Evolutionary conservation across 2,113 vertebrate genomes (phyloP), one percentile per base, ranked within the genome.

Genomic region (Rhipidura dahli): DNA sequence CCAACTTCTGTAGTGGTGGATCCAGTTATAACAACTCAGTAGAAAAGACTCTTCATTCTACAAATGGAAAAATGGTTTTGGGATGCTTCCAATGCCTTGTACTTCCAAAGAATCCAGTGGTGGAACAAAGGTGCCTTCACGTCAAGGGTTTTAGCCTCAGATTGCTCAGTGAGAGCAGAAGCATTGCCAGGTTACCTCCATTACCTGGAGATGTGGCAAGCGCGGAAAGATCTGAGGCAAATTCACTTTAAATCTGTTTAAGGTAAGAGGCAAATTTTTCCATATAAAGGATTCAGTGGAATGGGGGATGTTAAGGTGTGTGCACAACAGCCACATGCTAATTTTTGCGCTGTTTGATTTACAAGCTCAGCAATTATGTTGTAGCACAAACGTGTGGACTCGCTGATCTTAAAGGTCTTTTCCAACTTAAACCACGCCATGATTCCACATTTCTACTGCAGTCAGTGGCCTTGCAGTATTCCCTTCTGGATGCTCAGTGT

Each of bases 261-360:
- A 80, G 71, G 8, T 23, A 47, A 64, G 35, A 31, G 40, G 14
- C 26, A 53, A 65, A 4, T 42, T 40, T 65, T 85, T 50, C 83
- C 84, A 11, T 24, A 7, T 13, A 47, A 87, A 76, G 30, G 30
- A 16, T 66, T 83, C 24, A n/a, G 59, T 40, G 57, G 39, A 45
- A 35, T 12, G 47, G 16, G 24, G 49, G 26, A 53, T 69, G 49
- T 54, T 88, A 16, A 87, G 75, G 75, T 84, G 66, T 61, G 49
- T 89, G 83, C 63, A 54, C 39, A 79, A 39, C 57, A 91, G 31
- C 40, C 66, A 57, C 28, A 50, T 3, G 2, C 50, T 93, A 75
- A 86, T 83, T 91, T 39, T 82, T 95, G 47, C 57, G 84, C 90
- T 93, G 45, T 80, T 93, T 85, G 63, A 83, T 93, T 93, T 88